phyloP scores from a whole-genome alignment of 2,888 invertebrate species.

The Artemia sinica region DNA sequence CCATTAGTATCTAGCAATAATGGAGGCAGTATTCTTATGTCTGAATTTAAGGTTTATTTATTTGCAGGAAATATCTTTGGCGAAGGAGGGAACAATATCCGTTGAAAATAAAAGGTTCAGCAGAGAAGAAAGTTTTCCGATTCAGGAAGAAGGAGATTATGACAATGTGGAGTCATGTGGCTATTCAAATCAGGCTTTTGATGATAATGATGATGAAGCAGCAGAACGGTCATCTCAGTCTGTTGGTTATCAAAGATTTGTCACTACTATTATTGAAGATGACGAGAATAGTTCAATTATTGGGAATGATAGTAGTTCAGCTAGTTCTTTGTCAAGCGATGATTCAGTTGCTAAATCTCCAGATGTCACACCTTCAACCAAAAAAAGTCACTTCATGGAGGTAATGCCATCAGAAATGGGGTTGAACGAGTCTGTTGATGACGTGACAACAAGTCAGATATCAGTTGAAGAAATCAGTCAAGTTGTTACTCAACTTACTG shows the following conservation, averaged over 20 bases:
- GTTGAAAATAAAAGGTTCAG: slow-evolving; percentile 20
- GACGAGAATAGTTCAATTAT: background rate
- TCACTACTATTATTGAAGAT: slow-evolving; percentile 5
- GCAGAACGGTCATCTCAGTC: background rate
- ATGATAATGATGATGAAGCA: slow-evolving; percentile 26
- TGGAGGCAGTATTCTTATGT: too few relatives aligned
- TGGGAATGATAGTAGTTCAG: background rate
- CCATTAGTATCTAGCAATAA: too few relatives aligned
- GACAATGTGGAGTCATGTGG: slow-evolving; percentile 26
- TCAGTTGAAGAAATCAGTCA: background rate
- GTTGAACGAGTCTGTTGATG: background rate
- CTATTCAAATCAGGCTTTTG: slow-evolving; percentile 32
- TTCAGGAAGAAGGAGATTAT: slow-evolving; percentile 17
- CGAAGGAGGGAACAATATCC: too few relatives aligned
- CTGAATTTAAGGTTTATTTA: too few relatives aligned
- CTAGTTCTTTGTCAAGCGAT: background rate
- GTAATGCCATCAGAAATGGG: slow-evolving; percentile 4
- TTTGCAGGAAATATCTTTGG: too few relatives aligned
- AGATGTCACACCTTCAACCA: background rate
- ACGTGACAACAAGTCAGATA: slow-evolving; percentile 5
- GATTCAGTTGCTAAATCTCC: background rate
- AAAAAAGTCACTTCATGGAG: slow-evolving; percentile 9
- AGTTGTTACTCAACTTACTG: background rate
- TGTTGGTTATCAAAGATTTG: background rate
- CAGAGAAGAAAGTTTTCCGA: slow-evolving; percentile 16